Conservation (phyloP, 2,113 vertebrate genomes). For the Percopsis transmontana region DNA sequence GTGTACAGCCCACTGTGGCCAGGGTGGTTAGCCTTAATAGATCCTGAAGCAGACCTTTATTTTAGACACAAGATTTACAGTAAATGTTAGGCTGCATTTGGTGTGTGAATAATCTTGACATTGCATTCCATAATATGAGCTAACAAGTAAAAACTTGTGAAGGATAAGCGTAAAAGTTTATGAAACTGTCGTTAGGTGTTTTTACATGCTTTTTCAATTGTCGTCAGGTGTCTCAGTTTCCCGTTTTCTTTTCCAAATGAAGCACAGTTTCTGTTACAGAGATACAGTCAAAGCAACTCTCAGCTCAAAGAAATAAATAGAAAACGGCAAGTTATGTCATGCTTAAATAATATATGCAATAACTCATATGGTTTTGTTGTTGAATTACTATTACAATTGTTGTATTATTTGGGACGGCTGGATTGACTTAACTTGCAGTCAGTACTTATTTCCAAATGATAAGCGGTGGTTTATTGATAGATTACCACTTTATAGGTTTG, state of each 20-base stretch:
- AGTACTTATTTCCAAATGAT: constrained; percentile 37
- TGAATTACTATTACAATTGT: constrained; percentile 51
- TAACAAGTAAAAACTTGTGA: constrained; percentile 74
- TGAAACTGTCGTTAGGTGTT: constrained; percentile 81
- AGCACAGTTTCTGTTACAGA: constrained; percentile 68
- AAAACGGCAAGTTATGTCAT: constrained; percentile 49
- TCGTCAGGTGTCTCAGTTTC: constrained; percentile 72
- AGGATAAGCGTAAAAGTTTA: constrained; percentile 86
- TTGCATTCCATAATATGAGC: constrained; percentile 50
- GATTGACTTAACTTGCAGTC: constrained; percentile 48
- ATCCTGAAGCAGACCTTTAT: constrained; percentile 35
- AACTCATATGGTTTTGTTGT: constrained; percentile 64
- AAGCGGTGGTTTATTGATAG: constrained; percentile 34
- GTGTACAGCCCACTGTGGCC: constrained; percentile 8
- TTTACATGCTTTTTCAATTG: constrained; percentile 71
- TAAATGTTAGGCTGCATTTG: constrained; percentile 33
- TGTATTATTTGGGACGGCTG: constrained; percentile 38
- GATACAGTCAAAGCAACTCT: constrained; percentile 88
- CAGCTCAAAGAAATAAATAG: constrained; percentile 23
- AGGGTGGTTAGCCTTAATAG: constrained; percentile 34
- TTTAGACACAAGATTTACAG: constrained; percentile 5
- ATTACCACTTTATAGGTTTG: constrained; percentile 31
- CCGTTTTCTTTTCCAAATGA: constrained; percentile 43
- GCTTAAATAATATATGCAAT: constrained; percentile 66
- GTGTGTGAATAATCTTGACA: constrained; percentile 26